Percentiles rank a stretch among this genome's conserved stretches.
phyloP scores from a whole-genome alignment of 2,113 vertebrate genomes.

The Prionailurus viverrinus region DNA sequence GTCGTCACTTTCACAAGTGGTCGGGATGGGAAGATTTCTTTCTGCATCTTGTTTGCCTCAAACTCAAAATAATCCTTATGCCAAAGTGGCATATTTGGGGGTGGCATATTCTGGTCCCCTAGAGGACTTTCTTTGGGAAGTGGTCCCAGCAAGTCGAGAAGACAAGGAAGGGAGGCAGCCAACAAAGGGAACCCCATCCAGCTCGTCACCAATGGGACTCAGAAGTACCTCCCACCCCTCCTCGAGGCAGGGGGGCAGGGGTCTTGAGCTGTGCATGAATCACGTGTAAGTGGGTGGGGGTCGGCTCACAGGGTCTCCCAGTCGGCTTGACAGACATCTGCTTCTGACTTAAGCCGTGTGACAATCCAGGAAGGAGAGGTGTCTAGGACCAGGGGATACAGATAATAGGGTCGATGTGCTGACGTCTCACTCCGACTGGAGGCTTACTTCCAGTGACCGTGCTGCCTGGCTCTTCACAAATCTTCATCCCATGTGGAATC shows the following conservation, averaged over 20 bases:
- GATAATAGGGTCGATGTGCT: no score
- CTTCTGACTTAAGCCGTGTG: not conserved
- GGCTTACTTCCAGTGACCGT: not conserved
- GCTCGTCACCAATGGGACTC: no score
- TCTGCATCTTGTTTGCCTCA: not conserved
- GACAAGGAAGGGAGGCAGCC: not conserved
- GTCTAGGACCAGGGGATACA: not conserved
- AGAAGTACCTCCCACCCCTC: not conserved
- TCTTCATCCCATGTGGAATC: not conserved
- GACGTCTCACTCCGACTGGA: not conserved
- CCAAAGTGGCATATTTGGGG: not conserved
- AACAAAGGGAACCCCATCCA: not conserved
- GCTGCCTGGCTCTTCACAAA: not conserved
- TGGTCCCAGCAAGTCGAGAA: not conserved
- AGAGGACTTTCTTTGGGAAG: not conserved
- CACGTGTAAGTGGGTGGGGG: not conserved
- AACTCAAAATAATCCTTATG: not conserved
- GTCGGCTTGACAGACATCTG: no score
- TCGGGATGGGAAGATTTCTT: not conserved
- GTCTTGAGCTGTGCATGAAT: no score
- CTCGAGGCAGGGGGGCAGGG: not conserved
- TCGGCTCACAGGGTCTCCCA: not conserved
- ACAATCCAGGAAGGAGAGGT: not conserved
- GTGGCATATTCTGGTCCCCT: not conserved
- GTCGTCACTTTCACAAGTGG: not conserved